Conservation (phyloP, 2,888 invertebrate genomes). For the Rhingia rostrata region DNA sequence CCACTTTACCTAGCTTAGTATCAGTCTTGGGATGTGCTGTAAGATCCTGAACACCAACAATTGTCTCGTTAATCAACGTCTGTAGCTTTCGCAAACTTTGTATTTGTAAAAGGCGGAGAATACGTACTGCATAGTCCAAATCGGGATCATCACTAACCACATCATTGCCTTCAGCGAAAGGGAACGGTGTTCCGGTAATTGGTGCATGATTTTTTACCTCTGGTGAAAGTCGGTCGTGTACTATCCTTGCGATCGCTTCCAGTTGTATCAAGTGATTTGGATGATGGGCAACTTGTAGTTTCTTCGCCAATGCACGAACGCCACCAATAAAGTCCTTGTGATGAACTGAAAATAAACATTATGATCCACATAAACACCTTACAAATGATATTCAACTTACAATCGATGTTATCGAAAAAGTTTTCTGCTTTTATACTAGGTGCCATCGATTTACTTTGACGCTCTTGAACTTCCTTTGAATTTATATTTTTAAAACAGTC, state of each 20-base stretch:
- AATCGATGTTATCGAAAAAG: conserved; percentile 93
- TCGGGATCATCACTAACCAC: conserved; percentile 87
- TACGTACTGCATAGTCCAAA: conserved; percentile 89
- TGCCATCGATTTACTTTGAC: conserved; percentile 85
- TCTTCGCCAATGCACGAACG: conserved; percentile 89
- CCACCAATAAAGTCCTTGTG: conserved; percentile 92
- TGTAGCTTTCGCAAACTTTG: conserved; percentile 86
- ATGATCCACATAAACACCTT: not conserved
- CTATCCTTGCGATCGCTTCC: conserved; percentile 87
- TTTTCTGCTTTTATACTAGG: conserved; percentile 91
- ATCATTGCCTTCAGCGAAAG: conserved; percentile 86
- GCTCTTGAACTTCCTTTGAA: conserved; percentile 85
- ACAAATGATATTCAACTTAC: conserved; percentile 84
- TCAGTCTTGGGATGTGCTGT: conserved; percentile 99
- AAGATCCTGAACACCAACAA: conserved; percentile 94
- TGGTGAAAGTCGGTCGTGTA: conserved; percentile 85
- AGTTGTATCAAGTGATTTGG: conserved; percentile 90
- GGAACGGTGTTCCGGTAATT: conserved; percentile 86
- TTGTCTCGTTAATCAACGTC: conserved; percentile 95
- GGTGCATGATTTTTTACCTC: conserved; percentile 82
- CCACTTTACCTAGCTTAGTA: conserved; percentile 96
- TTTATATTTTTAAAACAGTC: conserved; percentile 88
- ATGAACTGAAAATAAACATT: conserved; percentile 86
- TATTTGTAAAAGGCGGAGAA: conserved; percentile 89
- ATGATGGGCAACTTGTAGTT: conserved; percentile 92